Conservation (phyloP, 2,113 vertebrate species). For the Megaptera novaeangliae region DNA sequence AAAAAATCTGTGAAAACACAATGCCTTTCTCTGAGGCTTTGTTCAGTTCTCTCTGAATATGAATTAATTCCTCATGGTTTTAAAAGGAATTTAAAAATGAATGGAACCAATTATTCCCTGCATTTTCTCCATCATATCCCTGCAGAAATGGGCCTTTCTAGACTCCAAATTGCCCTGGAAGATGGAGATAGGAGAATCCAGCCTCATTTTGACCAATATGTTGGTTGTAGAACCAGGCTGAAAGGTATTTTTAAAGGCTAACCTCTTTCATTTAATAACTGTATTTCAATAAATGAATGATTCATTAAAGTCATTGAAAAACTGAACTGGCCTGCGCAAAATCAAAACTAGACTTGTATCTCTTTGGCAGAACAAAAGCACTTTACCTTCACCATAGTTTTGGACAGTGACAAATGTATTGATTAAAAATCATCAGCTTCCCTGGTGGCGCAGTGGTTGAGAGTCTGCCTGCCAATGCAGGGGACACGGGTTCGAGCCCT, state of each 20-base stretch:
- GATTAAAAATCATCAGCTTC: neutral
- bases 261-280: neutral
- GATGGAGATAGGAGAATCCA: neutral
- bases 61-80: constrained; percentile 60
- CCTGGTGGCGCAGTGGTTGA: no score
- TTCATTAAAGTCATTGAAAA: neutral
- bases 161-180: neutral
- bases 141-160: neutral
- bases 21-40: constrained; percentile 17
- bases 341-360: neutral
- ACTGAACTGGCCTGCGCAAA: neutral
- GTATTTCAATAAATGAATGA: neutral
- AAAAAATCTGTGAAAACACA: constrained; percentile 18
- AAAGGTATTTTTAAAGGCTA: neutral
- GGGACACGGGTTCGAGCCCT: no score
- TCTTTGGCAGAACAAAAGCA: neutral
- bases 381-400: neutral
- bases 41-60: constrained; percentile 52
- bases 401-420: neutral
- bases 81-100: constrained; percentile 42
- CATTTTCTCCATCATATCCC: constrained; percentile 21
- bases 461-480: no score
- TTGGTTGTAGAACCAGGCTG: neutral
- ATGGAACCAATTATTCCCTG: constrained; percentile 58
- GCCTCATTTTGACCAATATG: neutral